Evolutionary conservation across 2,797 vertebrate genomes (phyloP).

Genomic region (Pelobates cultripes): DNA sequence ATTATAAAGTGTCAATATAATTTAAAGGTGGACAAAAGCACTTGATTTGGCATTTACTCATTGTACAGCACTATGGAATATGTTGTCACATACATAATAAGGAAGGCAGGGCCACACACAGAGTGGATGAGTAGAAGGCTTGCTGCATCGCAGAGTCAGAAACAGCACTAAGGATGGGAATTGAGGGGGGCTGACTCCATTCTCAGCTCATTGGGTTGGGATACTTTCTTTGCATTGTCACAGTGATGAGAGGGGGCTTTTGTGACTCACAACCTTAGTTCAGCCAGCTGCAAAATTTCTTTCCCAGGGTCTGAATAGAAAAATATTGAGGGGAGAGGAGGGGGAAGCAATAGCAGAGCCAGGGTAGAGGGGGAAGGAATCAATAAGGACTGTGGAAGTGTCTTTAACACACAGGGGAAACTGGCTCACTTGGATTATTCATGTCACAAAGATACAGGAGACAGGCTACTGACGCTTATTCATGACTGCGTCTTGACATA

Average conservation of each 20-base stretch:
- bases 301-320: slow-evolving; percentile 54
- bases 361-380: slow-evolving; percentile 31
- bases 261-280: slow-evolving; percentile 56
- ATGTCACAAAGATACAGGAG: background rate
- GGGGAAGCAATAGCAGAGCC: slow-evolving; percentile 27
- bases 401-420: slow-evolving; percentile 12
- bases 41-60: background rate
- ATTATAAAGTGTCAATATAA: background rate
- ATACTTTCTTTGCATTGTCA: slow-evolving; percentile 56
- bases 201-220: slow-evolving; percentile 55
- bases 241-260: slow-evolving; percentile 55
- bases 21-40: background rate
- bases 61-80: slow-evolving; percentile 12
- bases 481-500: too few species aligned
- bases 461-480: too few species aligned
- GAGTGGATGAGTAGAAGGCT: slow-evolving; percentile 37
- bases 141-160: slow-evolving; percentile 35
- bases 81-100: slow-evolving; percentile 31
- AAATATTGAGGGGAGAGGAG: slow-evolving; percentile 24
- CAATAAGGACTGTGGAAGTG: slow-evolving; percentile 22
- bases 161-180: slow-evolving; percentile 41
- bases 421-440: slow-evolving; percentile 19
- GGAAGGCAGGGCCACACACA: slow-evolving; percentile 54
- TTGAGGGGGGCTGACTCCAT: slow-evolving; percentile 47
- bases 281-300: slow-evolving; percentile 57